Evolutionary conservation across 2,113 vertebrate species (phyloP).

Genomic region (Mesocricetus auratus): DNA sequence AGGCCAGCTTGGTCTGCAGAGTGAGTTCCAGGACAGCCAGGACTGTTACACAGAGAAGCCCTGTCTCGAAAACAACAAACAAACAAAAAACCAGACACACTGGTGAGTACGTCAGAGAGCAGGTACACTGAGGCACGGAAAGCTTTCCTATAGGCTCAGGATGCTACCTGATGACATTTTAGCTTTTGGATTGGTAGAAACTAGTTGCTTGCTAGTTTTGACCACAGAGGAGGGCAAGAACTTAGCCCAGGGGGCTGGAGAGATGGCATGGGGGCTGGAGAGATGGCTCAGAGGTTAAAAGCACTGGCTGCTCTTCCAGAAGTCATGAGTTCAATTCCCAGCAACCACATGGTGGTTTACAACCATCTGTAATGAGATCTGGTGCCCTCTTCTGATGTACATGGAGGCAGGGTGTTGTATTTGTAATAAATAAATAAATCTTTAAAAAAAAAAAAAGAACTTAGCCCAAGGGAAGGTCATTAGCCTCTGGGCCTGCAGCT

Average conservation of each 20-base stretch:
- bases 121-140: background rate
- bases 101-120: background rate
- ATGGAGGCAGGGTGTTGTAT: too few species aligned
- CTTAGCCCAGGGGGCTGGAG: too few species aligned
- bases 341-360: too few species aligned
- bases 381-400: too few species aligned
- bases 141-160: background rate
- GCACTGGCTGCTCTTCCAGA: too few species aligned
- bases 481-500: background rate
- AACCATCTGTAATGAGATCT: too few species aligned
- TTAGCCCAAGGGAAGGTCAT: background rate
- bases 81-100: background rate
- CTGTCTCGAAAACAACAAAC: background rate
- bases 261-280: too few species aligned
- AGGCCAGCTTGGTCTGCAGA: background rate
- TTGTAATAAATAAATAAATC: too few species aligned
- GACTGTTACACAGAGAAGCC: background rate
- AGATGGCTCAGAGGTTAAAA: too few species aligned
- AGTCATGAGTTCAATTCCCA: too few species aligned
- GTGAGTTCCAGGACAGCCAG: background rate
- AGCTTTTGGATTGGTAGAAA: background rate
- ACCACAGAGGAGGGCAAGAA: background rate
- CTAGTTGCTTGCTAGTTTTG: background rate
- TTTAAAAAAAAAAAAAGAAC: too few species aligned
- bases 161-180: background rate